Percentiles rank a stretch among this genome's conserved stretches.
These are phyloP conservation scores for Bombus turneri DNA, from an alignment of 1,140 invertebrate genomes.

Conservation along the genomic window DNA sequence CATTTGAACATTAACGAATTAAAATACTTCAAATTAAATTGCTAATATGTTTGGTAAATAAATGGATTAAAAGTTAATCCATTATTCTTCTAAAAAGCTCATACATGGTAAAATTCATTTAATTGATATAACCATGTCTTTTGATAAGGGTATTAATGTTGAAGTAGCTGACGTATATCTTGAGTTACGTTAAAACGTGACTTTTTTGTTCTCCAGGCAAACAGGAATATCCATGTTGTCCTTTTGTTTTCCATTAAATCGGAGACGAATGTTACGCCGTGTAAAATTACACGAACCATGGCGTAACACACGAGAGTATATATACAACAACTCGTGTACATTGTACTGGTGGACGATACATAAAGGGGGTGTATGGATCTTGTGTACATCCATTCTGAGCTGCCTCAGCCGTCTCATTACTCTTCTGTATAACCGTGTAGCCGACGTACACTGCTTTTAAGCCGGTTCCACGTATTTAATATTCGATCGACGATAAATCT, in stretches of 20 bases:
- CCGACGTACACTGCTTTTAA: background rate
- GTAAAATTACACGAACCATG: constrained; percentile 16
- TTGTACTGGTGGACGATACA: background rate
- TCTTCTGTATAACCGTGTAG: background rate
- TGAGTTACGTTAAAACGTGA: too few species aligned
- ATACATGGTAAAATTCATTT: too few species aligned
- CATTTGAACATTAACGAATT: too few species aligned
- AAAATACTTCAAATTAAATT: too few species aligned
- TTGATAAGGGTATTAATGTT: too few species aligned
- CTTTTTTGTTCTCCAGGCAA: background rate
- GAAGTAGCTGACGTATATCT: too few species aligned
- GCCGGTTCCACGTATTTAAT: background rate
- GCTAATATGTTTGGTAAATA: too few species aligned
- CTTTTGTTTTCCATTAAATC: constrained; percentile 15
- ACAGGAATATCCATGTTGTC: background rate
- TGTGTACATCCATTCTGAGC: background rate
- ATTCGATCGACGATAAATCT: background rate
- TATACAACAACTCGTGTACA: background rate
- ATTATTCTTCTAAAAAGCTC: too few species aligned
- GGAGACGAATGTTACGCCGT: constrained; percentile 12
- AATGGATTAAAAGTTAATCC: too few species aligned
- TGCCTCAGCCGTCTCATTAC: constrained; percentile 1
- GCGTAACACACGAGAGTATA: background rate
- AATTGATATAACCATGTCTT: too few species aligned
- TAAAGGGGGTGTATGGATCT: constrained; percentile 2